These are phyloP conservation scores for Polypedilum vanderplanki DNA, from an alignment of 1,140 invertebrate genomes.

Conservation along the genomic window DNA sequence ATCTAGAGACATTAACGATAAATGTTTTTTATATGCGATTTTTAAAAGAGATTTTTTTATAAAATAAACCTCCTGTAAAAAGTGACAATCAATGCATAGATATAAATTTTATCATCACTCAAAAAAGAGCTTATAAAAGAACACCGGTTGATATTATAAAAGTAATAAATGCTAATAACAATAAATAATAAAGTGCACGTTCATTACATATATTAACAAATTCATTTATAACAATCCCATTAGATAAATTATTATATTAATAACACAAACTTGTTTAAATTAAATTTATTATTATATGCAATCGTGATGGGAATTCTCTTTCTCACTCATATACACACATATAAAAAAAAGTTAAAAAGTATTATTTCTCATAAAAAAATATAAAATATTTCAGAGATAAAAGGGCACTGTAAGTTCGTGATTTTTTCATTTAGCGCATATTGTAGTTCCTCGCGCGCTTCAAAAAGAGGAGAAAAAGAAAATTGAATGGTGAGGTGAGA, in stretches of 20 bases:
- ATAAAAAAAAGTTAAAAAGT: conserved; percentile 12
- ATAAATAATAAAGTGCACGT: conserved; percentile 4
- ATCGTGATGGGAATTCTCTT: neutral
- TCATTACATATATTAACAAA: conserved; percentile 14
- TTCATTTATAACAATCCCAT: conserved; percentile 13
- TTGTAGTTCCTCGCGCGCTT: neutral
- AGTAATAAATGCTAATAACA: neutral
- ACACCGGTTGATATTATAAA: neutral
- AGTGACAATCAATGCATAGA: too few species aligned
- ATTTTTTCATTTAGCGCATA: conserved; percentile 25
- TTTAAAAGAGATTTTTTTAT: too few species aligned
- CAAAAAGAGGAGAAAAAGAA: neutral
- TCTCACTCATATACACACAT: neutral
- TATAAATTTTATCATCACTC: too few species aligned
- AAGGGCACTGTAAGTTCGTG: conserved; percentile 21
- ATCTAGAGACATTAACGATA: too few species aligned
- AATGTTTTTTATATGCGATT: too few species aligned
- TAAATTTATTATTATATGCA: conserved; percentile 20
- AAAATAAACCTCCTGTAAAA: too few species aligned
- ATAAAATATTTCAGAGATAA: conserved; percentile 15
- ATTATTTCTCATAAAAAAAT: conserved; percentile 15
- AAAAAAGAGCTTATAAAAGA: too few species aligned
- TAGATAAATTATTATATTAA: conserved; percentile 15
- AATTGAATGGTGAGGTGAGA: conserved; percentile 8
- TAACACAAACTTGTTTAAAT: conserved; percentile 19